These are phyloP conservation scores for Dioctria rufipes DNA, from an alignment of 2,888 invertebrate species.

Conservation along the genomic window DNA sequence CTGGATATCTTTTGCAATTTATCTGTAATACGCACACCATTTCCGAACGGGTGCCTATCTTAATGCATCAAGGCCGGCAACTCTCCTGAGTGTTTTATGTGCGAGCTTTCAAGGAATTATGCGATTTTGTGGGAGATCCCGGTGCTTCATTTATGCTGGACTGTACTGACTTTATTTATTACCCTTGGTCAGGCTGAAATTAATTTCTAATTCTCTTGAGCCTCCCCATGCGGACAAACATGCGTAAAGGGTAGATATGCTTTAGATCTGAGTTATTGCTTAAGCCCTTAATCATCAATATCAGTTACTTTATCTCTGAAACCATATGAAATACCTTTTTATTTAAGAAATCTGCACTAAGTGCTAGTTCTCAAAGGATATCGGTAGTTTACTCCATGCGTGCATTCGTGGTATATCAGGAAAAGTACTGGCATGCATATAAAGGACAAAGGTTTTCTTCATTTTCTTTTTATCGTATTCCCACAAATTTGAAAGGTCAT, in stretches of 20 bases:
- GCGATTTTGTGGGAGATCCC: slow-evolving; percentile 40
- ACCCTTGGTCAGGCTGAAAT: slow-evolving; percentile 33
- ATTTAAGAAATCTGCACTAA: background rate
- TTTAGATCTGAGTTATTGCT: slow-evolving; percentile 22
- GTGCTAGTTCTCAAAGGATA: background rate
- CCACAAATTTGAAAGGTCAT: background rate
- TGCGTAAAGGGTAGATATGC: slow-evolving; percentile 36
- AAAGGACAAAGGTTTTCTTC: background rate
- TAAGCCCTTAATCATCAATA: slow-evolving; percentile 24
- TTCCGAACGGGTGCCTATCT: slow-evolving; percentile 57
- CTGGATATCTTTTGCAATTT: slow-evolving; percentile 58
- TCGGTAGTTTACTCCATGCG: background rate
- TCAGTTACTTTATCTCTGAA: background rate
- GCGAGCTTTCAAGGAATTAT: slow-evolving; percentile 48
- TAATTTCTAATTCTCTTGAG: slow-evolving; percentile 40
- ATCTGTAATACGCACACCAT: slow-evolving; percentile 59
- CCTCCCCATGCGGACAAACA: background rate
- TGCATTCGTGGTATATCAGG: background rate
- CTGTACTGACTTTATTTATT: slow-evolving; percentile 40
- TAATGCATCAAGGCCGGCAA: slow-evolving; percentile 55
- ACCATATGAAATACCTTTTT: background rate
- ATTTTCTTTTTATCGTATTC: background rate
- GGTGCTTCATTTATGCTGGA: slow-evolving; percentile 23
- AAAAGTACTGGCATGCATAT: background rate
- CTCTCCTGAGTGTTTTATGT: slow-evolving; percentile 46